A percentile compares a stretch with the other conserved stretches of the same genome.
Evolutionary conservation across 2,797 vertebrate species (phyloP).

Genomic region (Loriculus beryllinus): DNA sequence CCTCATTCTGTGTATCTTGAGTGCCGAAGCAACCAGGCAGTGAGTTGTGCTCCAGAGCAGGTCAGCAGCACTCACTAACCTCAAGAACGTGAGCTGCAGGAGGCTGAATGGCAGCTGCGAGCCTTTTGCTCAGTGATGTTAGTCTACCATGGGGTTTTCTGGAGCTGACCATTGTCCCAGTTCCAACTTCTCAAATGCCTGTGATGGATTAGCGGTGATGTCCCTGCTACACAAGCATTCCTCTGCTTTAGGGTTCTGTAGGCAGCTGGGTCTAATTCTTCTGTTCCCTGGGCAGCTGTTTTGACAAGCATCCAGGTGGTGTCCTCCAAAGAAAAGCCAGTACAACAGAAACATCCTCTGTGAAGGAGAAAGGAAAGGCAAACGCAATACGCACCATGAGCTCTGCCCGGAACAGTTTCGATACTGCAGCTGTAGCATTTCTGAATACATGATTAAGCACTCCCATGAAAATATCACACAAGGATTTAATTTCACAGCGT

Average conservation of each 20-base stretch:
- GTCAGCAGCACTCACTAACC: accelerated
- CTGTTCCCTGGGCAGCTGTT: neutral
- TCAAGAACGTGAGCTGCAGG: accelerated
- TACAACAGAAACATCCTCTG: neutral
- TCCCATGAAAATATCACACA: neutral
- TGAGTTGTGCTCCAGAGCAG: neutral
- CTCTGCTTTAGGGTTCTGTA: neutral
- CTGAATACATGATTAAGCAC: neutral
- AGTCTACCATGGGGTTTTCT: neutral
- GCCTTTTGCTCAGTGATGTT: neutral
- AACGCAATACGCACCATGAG: accelerated
- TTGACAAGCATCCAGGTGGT: neutral
- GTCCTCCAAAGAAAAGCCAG: neutral
- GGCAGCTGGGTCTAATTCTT: neutral
- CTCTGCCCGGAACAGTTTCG: neutral
- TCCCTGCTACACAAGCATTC: neutral
- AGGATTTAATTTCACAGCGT: neutral
- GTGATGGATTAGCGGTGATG: neutral
- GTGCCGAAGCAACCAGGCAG: neutral
- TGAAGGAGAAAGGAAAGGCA: neutral
- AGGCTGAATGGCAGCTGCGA: neutral
- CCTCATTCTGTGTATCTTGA: accelerated
- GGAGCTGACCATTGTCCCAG: neutral
- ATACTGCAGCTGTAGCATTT: neutral
- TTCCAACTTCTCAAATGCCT: neutral